A percentile compares a stretch with the other conserved stretches of the same genome.
phyloP scores from a whole-genome alignment of 1,140 invertebrate species.

The Apocrypta bakeri region DNA sequence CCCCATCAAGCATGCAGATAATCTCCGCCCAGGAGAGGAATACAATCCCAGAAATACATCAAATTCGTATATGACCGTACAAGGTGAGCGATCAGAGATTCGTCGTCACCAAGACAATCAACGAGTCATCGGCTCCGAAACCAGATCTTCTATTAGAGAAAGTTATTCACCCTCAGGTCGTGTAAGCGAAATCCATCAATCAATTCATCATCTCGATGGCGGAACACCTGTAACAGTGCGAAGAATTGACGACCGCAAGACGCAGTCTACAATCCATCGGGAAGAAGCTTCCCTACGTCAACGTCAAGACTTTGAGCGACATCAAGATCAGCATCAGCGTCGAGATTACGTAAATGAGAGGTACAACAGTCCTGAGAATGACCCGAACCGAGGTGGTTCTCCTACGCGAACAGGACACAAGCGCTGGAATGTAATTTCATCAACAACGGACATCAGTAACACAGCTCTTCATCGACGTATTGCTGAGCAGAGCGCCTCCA shows the following conservation, averaged over 20 bases:
- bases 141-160: background rate
- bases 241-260: constrained; percentile 66
- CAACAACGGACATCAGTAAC: constrained; percentile 82
- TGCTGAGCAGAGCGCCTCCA: constrained; percentile 4
- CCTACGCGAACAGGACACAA: constrained; percentile 75
- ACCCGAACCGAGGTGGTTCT: constrained; percentile 55
- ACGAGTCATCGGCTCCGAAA: background rate
- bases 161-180: background rate
- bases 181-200: background rate
- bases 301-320: constrained; percentile 52
- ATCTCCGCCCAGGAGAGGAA: constrained; percentile 73
- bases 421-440: constrained; percentile 82
- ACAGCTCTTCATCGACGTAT: constrained; percentile 83
- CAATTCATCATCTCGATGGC: background rate
- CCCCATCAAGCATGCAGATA: constrained; percentile 69
- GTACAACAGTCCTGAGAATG: constrained; percentile 32
- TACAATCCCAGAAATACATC: constrained; percentile 57
- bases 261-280: constrained; percentile 71
- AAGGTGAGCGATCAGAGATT: constrained; percentile 53
- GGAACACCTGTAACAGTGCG: constrained; percentile 67
- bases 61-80: constrained; percentile 59
- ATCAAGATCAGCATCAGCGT: constrained; percentile 51
- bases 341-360: constrained; percentile 66
- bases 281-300: constrained; percentile 39
- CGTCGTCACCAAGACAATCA: constrained; percentile 49